phyloP scores from a whole-genome alignment of 2,797 vertebrate genomes.

The Sitta carolinensis region DNA sequence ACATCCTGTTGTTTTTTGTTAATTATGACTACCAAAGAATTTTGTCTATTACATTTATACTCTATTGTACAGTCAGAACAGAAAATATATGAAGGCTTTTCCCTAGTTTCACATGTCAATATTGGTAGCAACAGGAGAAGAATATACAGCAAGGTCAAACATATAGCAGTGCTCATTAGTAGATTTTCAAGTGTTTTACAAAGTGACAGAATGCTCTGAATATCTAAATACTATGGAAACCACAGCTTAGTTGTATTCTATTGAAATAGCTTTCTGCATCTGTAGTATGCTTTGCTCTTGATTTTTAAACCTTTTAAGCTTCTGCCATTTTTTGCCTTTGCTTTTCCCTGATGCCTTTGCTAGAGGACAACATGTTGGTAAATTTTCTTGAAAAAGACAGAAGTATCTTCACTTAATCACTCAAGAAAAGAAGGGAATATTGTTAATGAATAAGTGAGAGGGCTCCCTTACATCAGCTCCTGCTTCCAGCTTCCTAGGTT shows the following conservation, averaged over 20 bases:
- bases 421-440: background rate
- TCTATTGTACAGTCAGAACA: background rate
- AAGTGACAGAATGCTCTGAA: background rate
- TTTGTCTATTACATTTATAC: background rate
- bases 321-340: background rate
- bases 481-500: background rate
- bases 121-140: background rate
- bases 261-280: background rate
- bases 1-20: background rate
- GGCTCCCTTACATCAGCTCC: fast-evolving
- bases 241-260: background rate
- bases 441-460: background rate
- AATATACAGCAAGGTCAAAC: background rate
- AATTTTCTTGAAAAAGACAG: background rate
- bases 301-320: background rate
- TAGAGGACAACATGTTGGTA: background rate
- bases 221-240: background rate
- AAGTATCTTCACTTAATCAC: background rate
- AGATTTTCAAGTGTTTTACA: background rate
- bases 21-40: background rate
- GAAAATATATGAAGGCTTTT: background rate
- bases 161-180: background rate
- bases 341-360: background rate
- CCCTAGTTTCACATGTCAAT: background rate
- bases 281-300: background rate